A percentile compares a stretch with the other conserved stretches of the same genome.
These are phyloP conservation scores for Dermolepida albohirtum DNA, from an alignment of 2,888 invertebrate genomes.

Conservation along the genomic window DNA sequence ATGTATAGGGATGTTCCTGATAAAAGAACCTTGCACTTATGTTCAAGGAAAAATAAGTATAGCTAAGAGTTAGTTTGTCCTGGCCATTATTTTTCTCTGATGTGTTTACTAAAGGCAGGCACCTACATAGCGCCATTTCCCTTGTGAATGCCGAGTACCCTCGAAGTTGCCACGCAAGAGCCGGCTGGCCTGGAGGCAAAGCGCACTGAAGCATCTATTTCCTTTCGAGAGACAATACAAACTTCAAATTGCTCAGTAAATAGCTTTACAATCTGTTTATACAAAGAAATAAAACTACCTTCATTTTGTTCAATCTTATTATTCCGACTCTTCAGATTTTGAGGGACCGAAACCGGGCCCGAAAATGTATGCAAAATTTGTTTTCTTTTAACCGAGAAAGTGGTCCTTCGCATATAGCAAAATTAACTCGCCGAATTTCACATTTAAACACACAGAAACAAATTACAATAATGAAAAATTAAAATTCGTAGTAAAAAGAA, in stretches of 20 bases:
- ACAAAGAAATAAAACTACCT: conserved; percentile 47
- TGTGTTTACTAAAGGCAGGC: conserved; percentile 47
- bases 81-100: conserved; percentile 47
- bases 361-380: not conserved
- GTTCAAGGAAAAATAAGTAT: conserved; percentile 17
- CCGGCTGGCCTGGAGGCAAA: conserved; percentile 48
- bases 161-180: conserved; percentile 49
- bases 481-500: no score
- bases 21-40: conserved; percentile 20
- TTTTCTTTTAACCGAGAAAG: conserved; percentile 13
- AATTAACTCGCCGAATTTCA: no score
- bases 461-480: no score
- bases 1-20: conserved; percentile 14
- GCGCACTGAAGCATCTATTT: conserved; percentile 49
- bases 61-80: conserved; percentile 29
- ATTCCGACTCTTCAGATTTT: conserved; percentile 25
- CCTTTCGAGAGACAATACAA: conserved; percentile 49
- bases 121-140: conserved; percentile 49
- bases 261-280: conserved; percentile 52
- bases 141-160: conserved; percentile 47
- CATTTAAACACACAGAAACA: no score
- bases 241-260: conserved; percentile 51
- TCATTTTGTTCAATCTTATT: conserved; percentile 36
- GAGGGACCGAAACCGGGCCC: not conserved
- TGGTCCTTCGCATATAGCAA: conserved; percentile 1